Evolutionary conservation across 2,797 vertebrate genomes (phyloP), one percentile per base, ranked within the genome.

Genomic region (Caiman crocodilus): DNA sequence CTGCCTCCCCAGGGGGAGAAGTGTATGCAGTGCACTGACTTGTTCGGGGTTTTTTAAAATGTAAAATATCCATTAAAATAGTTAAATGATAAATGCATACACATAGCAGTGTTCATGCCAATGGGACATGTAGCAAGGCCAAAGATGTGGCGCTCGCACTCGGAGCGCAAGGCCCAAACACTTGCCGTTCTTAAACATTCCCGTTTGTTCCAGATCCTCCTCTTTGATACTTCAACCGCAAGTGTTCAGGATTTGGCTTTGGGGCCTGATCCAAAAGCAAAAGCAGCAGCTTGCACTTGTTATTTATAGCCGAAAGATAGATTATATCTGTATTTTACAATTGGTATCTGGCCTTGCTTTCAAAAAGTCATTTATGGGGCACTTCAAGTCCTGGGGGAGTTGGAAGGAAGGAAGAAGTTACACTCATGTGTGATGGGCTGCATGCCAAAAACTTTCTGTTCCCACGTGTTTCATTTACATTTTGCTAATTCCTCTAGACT

Each of bases 401-500:
- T 1, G 15, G 30, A 65, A n/a, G 26, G 28, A 50, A 50, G 42
- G 9, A 50, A 50, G 42, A 10, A 50, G 42, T 50, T 50, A 50
- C 42, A 50, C 42, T 50, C 42, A 42, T 20, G 5, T 67, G n/a
- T 30, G 30, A 32, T 67, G 32, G 10, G 65, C 30, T 32, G 30
- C n/a, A 67, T 67, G 30, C 17, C n/a, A 67, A 67, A 67, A 30
- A 21, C 65, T 67, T 18, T 65, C 30, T 67, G 65, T 30, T 67
- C 64, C 30, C 64, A 8, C 18, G 64, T 30, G 30, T 12, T 5
- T 32, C 30, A 67, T 7, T 67, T 67, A 67, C n/a, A 50, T 17
- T 5, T 7, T 2, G 4, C 25, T 79, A 3, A 59, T 76, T 0
- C 0, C 25, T 26, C 84, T 42, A 79, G 30, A 17, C 32, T 59